Percentiles rank a stretch among this genome's conserved stretches.
These are phyloP conservation scores for Haliclystus octoradiatus DNA, from an alignment of 30 jellyfish, hydroid and myxozoan genomes.

Conservation along the genomic window DNA sequence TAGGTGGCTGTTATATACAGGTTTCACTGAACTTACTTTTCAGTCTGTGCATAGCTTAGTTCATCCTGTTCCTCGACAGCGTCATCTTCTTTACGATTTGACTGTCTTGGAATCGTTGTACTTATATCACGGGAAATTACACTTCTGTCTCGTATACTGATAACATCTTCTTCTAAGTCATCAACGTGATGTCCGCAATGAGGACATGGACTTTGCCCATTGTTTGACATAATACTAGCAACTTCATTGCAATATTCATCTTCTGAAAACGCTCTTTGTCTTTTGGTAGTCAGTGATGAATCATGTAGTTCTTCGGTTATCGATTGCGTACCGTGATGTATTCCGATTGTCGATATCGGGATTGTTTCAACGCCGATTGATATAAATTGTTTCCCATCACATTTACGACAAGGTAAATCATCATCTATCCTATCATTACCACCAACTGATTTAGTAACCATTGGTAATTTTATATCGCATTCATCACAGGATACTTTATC, in stretches of 20 bases:
- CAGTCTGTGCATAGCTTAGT: background rate
- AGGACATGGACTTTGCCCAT: background rate
- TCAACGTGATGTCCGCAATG: background rate
- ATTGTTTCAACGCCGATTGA: slow-evolving; percentile 11
- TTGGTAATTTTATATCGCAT: background rate
- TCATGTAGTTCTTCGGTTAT: background rate
- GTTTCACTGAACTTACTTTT: no score
- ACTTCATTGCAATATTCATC: slow-evolving; percentile 49
- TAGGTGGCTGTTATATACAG: no score
- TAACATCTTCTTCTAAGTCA: background rate
- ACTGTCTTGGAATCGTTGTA: background rate
- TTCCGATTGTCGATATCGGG: slow-evolving; percentile 9
- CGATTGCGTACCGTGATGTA: background rate
- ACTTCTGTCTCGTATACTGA: background rate
- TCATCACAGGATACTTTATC: slow-evolving; percentile 24
- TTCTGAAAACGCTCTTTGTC: slow-evolving; percentile 13
- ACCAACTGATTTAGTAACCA: slow-evolving; percentile 30
- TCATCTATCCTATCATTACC: slow-evolving; percentile 61
- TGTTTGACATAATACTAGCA: slow-evolving; percentile 32
- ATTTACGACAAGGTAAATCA: slow-evolving; percentile 38
- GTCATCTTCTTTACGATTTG: background rate
- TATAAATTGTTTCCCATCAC: slow-evolving; percentile 5
- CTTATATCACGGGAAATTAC: background rate
- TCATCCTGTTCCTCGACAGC: background rate
- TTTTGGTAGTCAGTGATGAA: background rate